Evolutionary conservation across 2,797 vertebrate genomes (phyloP).

Genomic region (Chromobotia macracanthus): DNA sequence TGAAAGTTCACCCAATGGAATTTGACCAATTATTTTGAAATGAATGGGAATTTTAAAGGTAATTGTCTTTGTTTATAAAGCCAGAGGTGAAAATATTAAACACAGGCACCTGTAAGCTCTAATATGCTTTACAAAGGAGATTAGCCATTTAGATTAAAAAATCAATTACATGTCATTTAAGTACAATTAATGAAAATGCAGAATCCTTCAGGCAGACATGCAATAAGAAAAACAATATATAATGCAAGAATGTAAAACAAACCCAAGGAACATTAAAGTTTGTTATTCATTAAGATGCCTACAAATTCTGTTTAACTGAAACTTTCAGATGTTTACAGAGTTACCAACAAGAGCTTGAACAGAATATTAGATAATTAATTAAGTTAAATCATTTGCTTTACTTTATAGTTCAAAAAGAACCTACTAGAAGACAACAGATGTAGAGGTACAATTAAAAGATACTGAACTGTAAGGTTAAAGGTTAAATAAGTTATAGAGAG

Average conservation of each 20-base stretch:
- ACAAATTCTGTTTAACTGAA: too few species aligned
- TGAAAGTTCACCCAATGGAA: neutral
- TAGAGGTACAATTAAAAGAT: too few species aligned
- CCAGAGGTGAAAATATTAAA: slow-evolving; percentile 14
- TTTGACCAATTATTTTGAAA: neutral
- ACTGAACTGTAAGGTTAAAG: too few species aligned
- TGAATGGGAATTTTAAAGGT: neutral
- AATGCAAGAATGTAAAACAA: neutral
- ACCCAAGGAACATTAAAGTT: neutral
- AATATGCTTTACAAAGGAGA: too few species aligned
- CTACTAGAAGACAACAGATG: too few species aligned
- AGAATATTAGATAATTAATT: neutral
- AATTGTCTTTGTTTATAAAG: neutral
- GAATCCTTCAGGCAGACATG: slow-evolving; percentile 1
- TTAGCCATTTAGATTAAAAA: neutral
- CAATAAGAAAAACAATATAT: neutral
- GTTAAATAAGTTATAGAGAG: too few species aligned
- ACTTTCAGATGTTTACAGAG: neutral
- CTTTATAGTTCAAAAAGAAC: too few species aligned
- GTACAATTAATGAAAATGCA: slow-evolving; percentile 20
- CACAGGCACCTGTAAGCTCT: neutral
- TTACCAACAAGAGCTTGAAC: neutral
- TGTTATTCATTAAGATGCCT: neutral
- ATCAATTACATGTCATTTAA: slow-evolving; percentile 19
- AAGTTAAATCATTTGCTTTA: neutral